Base-by-base conservation (phyloP, 1,140 invertebrate species). In the Cydia strobilella region DNA sequence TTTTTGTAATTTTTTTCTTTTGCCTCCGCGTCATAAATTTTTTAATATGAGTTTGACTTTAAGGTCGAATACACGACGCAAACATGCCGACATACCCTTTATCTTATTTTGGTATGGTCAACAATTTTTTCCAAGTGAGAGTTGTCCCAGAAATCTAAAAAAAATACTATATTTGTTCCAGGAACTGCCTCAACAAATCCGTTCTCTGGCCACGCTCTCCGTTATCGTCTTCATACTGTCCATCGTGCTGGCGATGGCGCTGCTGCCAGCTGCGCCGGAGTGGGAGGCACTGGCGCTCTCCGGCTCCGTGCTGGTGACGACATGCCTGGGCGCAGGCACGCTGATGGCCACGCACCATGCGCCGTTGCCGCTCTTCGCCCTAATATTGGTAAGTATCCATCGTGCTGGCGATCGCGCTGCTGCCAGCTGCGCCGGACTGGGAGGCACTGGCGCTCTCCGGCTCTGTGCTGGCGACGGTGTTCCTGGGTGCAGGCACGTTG, bases 331-430 rank as follows among this genome's bases (percentile, higher is more conserved):
- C 0, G 90, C 90, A 15, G 93, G 92, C 2, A 94, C 94, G 0
- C 80, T 94, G 42, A 89, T 94, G 78, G 94, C 93, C 0, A 93
- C 93, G 9, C 85, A 93, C 62, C 93, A 94, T 75, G 95, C 95
- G 1, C 94, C 95, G 0, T 82, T 96, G 73, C 94, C 95, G 1
- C 92, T 96, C 27, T 96, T 95, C 79, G 94, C 95, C 6, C 88
- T 96, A 0, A 93, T 96, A 80, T 80, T 96, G 86, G 94, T 95
- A 84, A 92, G 93, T 85, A 25, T 54, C 45, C 9, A 31, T 45
- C 9, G 66, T n/a, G 62, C 84, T 95, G 31, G 83, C 90, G 5
- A 85, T 93, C 18, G 93, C 94, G 1, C 86, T 94, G 54, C 84
- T 95, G 74, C 93, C 94, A 0, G 86, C 91, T 0, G 89, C 94